Evolutionary conservation across 2,888 invertebrate species (phyloP).

Genomic region (Mechanitis mazaeus): DNA sequence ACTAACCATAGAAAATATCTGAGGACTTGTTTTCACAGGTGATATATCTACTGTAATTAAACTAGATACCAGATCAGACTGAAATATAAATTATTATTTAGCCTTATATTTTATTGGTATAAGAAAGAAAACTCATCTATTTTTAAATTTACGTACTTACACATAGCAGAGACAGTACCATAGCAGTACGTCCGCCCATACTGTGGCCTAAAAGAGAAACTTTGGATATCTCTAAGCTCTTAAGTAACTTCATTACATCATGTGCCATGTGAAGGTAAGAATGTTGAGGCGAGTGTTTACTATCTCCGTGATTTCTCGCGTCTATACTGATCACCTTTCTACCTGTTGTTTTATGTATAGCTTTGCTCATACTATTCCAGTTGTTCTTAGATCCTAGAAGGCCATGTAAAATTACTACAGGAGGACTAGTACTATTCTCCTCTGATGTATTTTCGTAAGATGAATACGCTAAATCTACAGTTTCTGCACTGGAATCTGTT

Average conservation of each 20-base stretch:
- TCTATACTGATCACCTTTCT: conserved; percentile 90
- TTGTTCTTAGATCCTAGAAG: conserved; percentile 95
- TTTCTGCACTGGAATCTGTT: conserved; percentile 52
- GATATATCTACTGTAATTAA: conserved; percentile 84
- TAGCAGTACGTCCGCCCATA: conserved; percentile 96
- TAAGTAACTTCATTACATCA: conserved; percentile 76
- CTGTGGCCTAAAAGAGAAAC: conserved; percentile 91
- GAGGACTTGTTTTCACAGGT: conserved; percentile 79
- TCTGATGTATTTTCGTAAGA: conserved; percentile 77
- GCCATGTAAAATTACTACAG: conserved; percentile 92
- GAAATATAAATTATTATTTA: conserved; percentile 47
- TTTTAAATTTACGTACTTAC: conserved; percentile 55
- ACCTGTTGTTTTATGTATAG: conserved; percentile 80
- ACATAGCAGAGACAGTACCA: conserved; percentile 86
- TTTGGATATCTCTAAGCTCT: conserved; percentile 78
- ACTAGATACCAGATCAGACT: conserved; percentile 80
- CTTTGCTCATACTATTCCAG: conserved; percentile 92
- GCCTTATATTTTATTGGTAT: not conserved
- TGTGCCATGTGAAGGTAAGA: conserved; percentile 85
- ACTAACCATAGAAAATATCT: conserved; percentile 77
- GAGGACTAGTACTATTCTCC: conserved; percentile 57
- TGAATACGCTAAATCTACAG: conserved; percentile 81
- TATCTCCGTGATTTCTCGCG: conserved; percentile 96
- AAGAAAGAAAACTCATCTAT: not conserved
- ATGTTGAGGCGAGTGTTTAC: conserved; percentile 86